Percentiles rank a stretch among this genome's conserved stretches.
These are phyloP conservation scores for Cydia splendana DNA, from an alignment of 1,140 invertebrate genomes.

Conservation along the genomic window DNA sequence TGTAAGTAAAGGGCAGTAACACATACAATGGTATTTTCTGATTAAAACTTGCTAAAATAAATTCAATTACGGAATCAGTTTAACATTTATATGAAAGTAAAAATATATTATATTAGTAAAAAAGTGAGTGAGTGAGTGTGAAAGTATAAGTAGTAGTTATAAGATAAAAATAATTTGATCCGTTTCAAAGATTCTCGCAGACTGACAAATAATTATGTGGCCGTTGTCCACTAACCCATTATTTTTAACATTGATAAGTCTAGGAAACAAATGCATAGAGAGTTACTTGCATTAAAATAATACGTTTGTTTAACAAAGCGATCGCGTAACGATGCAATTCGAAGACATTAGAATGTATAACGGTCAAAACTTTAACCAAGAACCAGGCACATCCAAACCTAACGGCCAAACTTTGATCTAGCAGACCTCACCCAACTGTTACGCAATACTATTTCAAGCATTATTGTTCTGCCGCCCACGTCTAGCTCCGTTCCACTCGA, in stretches of 20 bases:
- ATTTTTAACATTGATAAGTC: background rate
- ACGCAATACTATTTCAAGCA: conserved; percentile 21
- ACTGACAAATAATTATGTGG: no score
- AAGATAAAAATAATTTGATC: no score
- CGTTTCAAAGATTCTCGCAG: no score
- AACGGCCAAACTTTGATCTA: conserved; percentile 10
- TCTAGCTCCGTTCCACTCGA: conserved; percentile 30
- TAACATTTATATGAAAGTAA: no score
- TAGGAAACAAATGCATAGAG: no score
- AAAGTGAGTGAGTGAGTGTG: no score
- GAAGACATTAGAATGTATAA: conserved; percentile 1
- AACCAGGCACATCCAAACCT: background rate
- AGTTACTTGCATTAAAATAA: background rate
- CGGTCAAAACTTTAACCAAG: background rate
- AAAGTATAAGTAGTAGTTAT: no score
- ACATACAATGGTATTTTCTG: background rate
- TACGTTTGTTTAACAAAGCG: background rate
- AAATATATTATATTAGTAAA: no score
- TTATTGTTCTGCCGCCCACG: conserved; percentile 13
- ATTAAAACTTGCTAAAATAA: background rate
- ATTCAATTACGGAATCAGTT: background rate
- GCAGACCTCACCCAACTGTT: background rate
- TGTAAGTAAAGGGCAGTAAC: background rate
- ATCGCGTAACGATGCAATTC: background rate
- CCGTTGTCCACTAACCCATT: background rate